Percentiles rank a stretch among this genome's conserved stretches.
These are phyloP conservation scores for Araneus ventricosus DNA, from an alignment of 1,140 invertebrate species.

Conservation along the genomic window DNA sequence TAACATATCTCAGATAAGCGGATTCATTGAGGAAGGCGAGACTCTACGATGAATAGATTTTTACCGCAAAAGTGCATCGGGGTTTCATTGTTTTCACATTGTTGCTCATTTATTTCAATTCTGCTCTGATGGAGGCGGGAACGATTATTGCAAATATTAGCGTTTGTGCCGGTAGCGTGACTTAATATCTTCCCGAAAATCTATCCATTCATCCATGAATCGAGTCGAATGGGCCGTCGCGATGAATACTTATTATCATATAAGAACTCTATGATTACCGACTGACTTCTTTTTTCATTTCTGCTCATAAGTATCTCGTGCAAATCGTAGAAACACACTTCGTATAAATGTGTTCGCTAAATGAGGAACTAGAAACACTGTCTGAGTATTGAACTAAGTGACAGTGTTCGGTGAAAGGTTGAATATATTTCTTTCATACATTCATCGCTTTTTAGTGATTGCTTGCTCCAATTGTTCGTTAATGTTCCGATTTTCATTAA, in stretches of 20 bases:
- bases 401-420: too few species aligned
- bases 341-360: neutral
- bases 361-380: neutral
- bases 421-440: too few species aligned
- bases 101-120: conserved; percentile 34
- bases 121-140: conserved; percentile 25
- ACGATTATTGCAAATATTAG: conserved; percentile 25
- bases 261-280: conserved; percentile 46
- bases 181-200: conserved; percentile 21
- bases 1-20: too few species aligned
- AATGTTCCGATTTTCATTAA: too few species aligned
- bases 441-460: too few species aligned
- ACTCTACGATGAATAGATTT: too few species aligned
- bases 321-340: neutral
- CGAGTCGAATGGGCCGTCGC: conserved; percentile 11
- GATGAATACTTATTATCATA: conserved; percentile 52
- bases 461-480: too few species aligned
- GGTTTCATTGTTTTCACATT: neutral
- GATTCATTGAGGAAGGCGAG: too few species aligned
- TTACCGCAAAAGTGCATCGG: neutral
- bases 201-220: conserved; percentile 37
- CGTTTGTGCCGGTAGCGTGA: conserved; percentile 18
- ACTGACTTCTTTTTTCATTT: conserved; percentile 19
- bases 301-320: conserved; percentile 29
- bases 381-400: neutral